phyloP scores from a whole-genome alignment of 2,113 vertebrate species.

The Empidonax alnorum region DNA sequence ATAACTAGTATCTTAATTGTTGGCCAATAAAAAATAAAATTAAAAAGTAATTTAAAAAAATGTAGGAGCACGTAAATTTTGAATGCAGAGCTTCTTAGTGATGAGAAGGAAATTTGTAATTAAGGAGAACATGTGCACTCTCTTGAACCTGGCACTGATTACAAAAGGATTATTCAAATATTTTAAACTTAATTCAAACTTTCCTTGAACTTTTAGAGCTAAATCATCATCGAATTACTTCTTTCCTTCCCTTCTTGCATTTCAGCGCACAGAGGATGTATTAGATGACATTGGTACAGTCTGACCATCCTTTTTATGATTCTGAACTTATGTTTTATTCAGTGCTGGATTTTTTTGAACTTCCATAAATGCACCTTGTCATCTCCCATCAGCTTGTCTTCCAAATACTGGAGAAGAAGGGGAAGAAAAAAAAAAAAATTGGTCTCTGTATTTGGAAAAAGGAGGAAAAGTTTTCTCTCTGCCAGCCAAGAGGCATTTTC shows the following conservation, averaged over 20 bases:
- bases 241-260: background rate
- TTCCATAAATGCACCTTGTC: background rate
- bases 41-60: background rate
- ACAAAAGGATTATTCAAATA: background rate
- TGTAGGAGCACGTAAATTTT: background rate
- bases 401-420: background rate
- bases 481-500: background rate
- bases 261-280: background rate
- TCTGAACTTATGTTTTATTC: constrained; percentile 5
- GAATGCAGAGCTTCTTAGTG: background rate
- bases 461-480: background rate
- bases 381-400: background rate
- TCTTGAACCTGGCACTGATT: background rate
- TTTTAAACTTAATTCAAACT: background rate
- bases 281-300: background rate
- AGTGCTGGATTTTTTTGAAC: background rate
- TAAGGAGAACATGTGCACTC: background rate
- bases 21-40: background rate
- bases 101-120: background rate
- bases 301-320: background rate
- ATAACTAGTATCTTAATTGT: background rate
- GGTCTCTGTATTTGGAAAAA: background rate
- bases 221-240: background rate
- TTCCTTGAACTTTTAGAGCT: background rate
- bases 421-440: background rate